A percentile compares a stretch with the other conserved stretches of the same genome.
Conservation (phyloP, 1,140 invertebrate genomes). For the Prorops nasuta region DNA sequence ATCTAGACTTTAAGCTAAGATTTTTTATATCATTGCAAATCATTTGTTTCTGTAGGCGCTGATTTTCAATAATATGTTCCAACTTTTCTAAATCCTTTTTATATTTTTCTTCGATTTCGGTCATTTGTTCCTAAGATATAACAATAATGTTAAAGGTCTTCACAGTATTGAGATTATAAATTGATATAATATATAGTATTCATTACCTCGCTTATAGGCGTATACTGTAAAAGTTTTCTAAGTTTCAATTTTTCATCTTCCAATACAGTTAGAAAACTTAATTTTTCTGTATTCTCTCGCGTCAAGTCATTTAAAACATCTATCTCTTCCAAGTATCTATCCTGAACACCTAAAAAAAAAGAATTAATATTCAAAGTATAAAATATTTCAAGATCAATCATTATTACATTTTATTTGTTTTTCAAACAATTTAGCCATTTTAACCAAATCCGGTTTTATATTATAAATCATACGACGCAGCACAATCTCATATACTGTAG, state of each 20-base stretch:
- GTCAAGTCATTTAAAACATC: conserved; percentile 50
- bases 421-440: conserved; percentile 50
- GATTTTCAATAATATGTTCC: conserved; percentile 31
- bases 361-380: background rate
- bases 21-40: conserved; percentile 37
- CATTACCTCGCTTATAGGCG: conserved; percentile 31
- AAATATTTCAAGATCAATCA: background rate
- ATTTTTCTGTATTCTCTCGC: conserved; percentile 58
- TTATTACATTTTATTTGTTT: conserved; percentile 42
- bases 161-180: background rate
- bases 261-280: conserved; percentile 60
- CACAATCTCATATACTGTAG: conserved; percentile 59
- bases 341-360: conserved; percentile 34
- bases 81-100: conserved; percentile 27
- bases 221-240: conserved; percentile 39
- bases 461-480: conserved; percentile 58
- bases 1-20: conserved; percentile 31
- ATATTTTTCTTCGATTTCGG: conserved; percentile 26
- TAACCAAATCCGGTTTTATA: conserved; percentile 52
- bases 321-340: conserved; percentile 40
- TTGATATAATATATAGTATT: background rate
- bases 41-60: conserved; percentile 33
- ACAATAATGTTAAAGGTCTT: background rate
- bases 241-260: conserved; percentile 59
- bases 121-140: conserved; percentile 31